phyloP scores from a whole-genome alignment of 2,113 vertebrate genomes.

The Trochalopteron elliotii region DNA sequence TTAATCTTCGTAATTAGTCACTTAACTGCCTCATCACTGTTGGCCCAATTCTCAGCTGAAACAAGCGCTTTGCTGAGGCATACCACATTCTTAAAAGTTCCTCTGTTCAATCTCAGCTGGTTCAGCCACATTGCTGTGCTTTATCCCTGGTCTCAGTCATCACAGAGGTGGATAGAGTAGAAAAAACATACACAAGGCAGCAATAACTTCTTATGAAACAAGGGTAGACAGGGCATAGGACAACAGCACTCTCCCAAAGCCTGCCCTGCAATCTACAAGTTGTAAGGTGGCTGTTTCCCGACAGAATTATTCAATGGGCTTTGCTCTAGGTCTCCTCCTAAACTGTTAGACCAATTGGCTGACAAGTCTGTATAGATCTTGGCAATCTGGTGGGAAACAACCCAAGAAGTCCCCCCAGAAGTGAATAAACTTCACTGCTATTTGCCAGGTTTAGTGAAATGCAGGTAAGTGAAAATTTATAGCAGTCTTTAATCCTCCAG shows the following conservation, averaged over 20 bases:
- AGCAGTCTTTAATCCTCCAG: neutral
- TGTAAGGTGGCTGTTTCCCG: neutral
- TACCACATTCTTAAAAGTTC: neutral
- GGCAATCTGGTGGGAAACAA: neutral
- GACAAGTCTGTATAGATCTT: neutral
- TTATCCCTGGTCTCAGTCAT: neutral
- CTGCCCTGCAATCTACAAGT: neutral
- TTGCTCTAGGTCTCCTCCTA: neutral
- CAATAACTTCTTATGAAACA: neutral
- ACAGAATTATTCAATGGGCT: neutral
- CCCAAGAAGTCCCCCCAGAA: neutral
- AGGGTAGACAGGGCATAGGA: neutral
- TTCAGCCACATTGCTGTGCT: neutral
- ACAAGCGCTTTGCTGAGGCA: neutral
- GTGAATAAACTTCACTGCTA: neutral
- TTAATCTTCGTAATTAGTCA: neutral
- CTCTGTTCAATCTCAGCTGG: neutral
- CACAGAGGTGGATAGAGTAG: neutral
- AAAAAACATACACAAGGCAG: fast-evolving
- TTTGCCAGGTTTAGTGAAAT: neutral
- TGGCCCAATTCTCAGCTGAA: neutral
- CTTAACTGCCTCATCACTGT: neutral
- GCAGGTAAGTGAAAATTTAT: neutral
- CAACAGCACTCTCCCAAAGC: neutral
- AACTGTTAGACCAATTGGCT: neutral